Conservation (phyloP, 30 jellyfish, hydroid and myxozoan species). For the Aurelia sp. region DNA sequence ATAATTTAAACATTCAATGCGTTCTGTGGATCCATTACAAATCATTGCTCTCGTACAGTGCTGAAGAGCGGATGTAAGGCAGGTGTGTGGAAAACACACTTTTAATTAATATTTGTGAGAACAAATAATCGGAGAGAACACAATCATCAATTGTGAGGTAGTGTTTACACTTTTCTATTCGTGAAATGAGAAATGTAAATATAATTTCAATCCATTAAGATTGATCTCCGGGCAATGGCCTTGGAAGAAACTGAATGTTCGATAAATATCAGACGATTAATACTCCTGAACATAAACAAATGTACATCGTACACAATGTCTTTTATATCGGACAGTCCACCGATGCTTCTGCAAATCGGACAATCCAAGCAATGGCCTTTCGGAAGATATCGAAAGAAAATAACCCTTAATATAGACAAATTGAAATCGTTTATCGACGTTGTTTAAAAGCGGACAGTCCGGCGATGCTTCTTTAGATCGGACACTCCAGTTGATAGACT, state of each 20-base stretch:
- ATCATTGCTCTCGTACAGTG: not conserved
- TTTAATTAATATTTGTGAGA: constrained; percentile 61
- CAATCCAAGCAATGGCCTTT: constrained; percentile 4
- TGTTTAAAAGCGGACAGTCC: too few relatives aligned
- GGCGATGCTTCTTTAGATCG: too few relatives aligned
- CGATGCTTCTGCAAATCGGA: too few relatives aligned
- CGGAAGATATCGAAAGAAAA: not conserved
- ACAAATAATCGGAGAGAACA: constrained; percentile 40
- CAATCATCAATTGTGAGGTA: constrained; percentile 28
- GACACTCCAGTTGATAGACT: not conserved
- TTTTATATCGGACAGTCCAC: too few relatives aligned
- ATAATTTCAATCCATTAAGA: constrained; percentile 14
- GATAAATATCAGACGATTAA: not conserved
- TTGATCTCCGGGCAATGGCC: constrained; percentile 34
- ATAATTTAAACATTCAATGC: too few relatives aligned
- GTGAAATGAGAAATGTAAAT: constrained; percentile 18
- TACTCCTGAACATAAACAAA: not conserved
- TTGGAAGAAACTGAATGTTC: not conserved
- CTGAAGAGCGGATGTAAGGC: constrained; percentile 42
- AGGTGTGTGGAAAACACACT: constrained; percentile 66
- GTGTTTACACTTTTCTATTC: constrained; percentile 34
- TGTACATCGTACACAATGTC: too few relatives aligned
- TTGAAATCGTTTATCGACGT: too few relatives aligned
- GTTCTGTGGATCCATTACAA: too few relatives aligned
- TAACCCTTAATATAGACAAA: not conserved